A percentile compares a stretch with the other conserved stretches of the same genome.
These are phyloP conservation scores for Microplitis deprimator DNA, from an alignment of 2,888 invertebrate species.

Conservation along the genomic window DNA sequence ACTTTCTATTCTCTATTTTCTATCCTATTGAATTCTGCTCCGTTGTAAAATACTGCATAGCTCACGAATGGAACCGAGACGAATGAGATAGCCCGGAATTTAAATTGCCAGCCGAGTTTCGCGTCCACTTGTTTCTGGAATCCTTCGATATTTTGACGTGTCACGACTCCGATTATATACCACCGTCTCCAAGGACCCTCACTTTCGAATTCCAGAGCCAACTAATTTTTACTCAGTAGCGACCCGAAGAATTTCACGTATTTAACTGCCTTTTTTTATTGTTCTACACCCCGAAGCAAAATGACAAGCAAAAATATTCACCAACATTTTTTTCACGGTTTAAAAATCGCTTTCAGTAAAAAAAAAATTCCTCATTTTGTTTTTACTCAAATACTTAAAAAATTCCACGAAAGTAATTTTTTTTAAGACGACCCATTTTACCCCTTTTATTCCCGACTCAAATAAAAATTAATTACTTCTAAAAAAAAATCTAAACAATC, in stretches of 20 bases:
- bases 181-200: constrained; percentile 1
- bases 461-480: too few species aligned
- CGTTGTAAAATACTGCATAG: not conserved
- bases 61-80: not conserved
- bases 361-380: constrained; percentile 29
- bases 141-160: constrained; percentile 44
- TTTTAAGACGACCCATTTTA: too few species aligned
- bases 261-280: constrained; percentile 12
- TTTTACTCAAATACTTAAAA: too few species aligned
- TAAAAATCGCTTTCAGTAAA: constrained; percentile 2
- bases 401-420: too few species aligned
- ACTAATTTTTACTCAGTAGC: constrained; percentile 16
- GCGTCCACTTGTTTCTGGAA: constrained; percentile 41
- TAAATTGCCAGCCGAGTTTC: constrained; percentile 60
- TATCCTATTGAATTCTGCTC: not conserved
- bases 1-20: not conserved
- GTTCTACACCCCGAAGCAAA: not conserved
- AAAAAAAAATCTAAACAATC: too few species aligned
- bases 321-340: not conserved
- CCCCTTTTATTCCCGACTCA: too few species aligned
- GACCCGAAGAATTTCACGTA: constrained; percentile 36
- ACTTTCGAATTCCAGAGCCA: constrained; percentile 15
- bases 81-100: constrained; percentile 55
- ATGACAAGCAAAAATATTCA: not conserved
- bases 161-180: constrained; percentile 35